A percentile compares a stretch with the other conserved stretches of the same genome.
Conservation (phyloP, 1,140 invertebrate genomes). For the Drosophila ogumai region DNA sequence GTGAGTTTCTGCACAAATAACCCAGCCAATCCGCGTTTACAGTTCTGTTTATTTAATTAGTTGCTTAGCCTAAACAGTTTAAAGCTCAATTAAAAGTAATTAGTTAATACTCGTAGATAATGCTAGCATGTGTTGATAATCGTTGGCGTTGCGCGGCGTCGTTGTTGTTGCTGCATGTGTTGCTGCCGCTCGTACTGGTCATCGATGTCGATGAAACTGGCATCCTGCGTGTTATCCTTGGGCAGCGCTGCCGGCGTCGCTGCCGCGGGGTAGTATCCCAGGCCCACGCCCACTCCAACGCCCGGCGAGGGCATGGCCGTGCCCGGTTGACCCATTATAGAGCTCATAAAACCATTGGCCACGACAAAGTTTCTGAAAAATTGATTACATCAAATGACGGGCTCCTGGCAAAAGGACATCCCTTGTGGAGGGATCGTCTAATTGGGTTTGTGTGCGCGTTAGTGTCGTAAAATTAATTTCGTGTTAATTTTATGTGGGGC, state of each 20-base stretch:
- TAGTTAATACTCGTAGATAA: conserved; percentile 29
- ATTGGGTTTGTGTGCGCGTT: conserved; percentile 73
- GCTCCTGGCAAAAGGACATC: conserved; percentile 10
- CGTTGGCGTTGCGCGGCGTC: conserved; percentile 45
- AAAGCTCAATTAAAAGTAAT: conserved; percentile 62
- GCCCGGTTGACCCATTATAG: conserved; percentile 75
- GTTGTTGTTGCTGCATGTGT: conserved; percentile 26
- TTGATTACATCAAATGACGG: conserved; percentile 74
- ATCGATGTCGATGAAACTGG: conserved; percentile 54
- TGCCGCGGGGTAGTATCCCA: conserved; percentile 56
- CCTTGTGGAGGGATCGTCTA: conserved; percentile 41
- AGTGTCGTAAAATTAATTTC: conserved; percentile 84
- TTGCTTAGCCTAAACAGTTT: conserved; percentile 50
- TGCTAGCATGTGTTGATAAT: conserved; percentile 78
- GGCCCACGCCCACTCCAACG: conserved; percentile 37
- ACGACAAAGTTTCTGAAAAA: conserved; percentile 85
- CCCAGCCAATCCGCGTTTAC: too few species aligned
- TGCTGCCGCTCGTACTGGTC: conserved; percentile 30
- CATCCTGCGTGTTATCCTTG: conserved; percentile 54
- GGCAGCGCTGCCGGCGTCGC: conserved; percentile 28
- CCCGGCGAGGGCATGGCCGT: conserved; percentile 29
- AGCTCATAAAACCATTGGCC: conserved; percentile 85
- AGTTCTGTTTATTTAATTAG: conserved; percentile 26
- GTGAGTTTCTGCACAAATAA: not conserved
- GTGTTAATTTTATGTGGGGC: conserved; percentile 83